phyloP scores from a whole-genome alignment of 1,140 invertebrate genomes.

The Sitobion miscanthi region DNA sequence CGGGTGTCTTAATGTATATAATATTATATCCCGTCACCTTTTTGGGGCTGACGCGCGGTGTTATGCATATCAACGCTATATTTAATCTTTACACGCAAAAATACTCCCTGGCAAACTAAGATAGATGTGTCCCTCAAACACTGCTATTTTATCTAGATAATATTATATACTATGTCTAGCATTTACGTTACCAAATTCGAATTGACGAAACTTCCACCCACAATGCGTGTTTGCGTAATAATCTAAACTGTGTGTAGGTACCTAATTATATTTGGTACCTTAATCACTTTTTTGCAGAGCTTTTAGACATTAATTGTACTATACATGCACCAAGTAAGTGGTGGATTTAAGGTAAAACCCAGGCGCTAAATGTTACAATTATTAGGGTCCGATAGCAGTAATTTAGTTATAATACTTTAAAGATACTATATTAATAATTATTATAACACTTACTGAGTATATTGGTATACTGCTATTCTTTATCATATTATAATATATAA shows the following conservation, averaged over 20 bases:
- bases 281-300: not conserved
- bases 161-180: not conserved
- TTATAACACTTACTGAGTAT: no score
- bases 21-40: not conserved
- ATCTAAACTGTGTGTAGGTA: no score
- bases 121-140: not conserved
- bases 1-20: not conserved
- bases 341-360: not conserved
- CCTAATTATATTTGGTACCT: not conserved
- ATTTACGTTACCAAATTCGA: not conserved
- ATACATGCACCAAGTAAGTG: no score
- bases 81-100: not conserved
- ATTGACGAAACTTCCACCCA: not conserved
- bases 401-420: no score
- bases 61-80: not conserved
- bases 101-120: not conserved
- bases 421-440: not conserved
- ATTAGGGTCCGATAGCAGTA: not conserved
- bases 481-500: not conserved
- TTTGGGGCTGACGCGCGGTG: not conserved
- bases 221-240: not conserved
- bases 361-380: not conserved
- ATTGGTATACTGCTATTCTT: no score
- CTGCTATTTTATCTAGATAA: not conserved
- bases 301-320: not conserved